Conservation (phyloP, 1,140 invertebrate species). For the Ceratina australensis region DNA sequence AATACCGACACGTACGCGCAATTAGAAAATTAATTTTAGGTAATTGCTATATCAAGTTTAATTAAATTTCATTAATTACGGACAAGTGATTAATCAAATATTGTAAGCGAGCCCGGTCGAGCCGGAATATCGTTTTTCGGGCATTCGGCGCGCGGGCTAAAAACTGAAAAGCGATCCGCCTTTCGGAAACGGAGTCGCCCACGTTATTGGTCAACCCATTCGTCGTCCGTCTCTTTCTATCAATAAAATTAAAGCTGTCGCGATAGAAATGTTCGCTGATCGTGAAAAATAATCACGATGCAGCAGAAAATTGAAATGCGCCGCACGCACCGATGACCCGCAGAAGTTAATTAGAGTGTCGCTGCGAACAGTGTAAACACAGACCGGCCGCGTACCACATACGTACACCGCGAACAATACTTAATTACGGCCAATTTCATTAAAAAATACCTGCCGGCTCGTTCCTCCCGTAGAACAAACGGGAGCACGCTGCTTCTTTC, state of each 20-base stretch:
- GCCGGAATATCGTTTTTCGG: not conserved
- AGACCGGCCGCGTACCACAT: not conserved
- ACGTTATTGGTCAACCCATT: not conserved
- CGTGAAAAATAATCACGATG: slow-evolving; percentile 18
- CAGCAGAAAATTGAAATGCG: slow-evolving; percentile 13
- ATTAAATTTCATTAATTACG: slow-evolving; percentile 46
- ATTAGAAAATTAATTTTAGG: slow-evolving; percentile 45
- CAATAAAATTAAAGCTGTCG: not conserved
- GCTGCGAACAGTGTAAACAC: not conserved
- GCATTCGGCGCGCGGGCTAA: not conserved
- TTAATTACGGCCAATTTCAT: not conserved
- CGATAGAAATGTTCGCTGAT: slow-evolving; percentile 36
- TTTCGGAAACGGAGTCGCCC: not conserved
- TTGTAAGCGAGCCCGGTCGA: not conserved
- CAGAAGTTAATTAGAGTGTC: not conserved
- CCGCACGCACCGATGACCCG: not conserved
- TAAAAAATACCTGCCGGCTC: not conserved
- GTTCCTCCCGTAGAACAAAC: not conserved
- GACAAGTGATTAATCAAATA: slow-evolving; percentile 32
- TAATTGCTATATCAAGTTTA: slow-evolving; percentile 33
- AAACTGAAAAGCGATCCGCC: not conserved
- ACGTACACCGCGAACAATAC: not conserved
- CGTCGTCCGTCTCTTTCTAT: not conserved
- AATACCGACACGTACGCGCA: slow-evolving; percentile 21
- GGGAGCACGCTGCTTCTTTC: not conserved